Percentiles rank a stretch among this genome's conserved stretches.
These are phyloP conservation scores for Muscidifurax raptorellus DNA, from an alignment of 1,140 invertebrate species.

Conservation along the genomic window DNA sequence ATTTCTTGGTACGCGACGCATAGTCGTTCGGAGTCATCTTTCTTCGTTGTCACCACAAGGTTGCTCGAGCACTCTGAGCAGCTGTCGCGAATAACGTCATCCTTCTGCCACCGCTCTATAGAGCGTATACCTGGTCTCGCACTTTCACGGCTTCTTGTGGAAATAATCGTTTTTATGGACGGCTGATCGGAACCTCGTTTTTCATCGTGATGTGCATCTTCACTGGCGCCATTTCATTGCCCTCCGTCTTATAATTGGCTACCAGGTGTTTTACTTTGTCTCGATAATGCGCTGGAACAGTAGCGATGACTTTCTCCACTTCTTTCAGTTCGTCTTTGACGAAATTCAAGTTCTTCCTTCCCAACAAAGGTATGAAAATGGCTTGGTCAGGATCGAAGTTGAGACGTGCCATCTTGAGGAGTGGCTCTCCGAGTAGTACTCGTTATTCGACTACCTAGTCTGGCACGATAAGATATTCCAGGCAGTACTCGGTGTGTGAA, in stretches of 20 bases:
- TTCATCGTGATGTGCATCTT: conserved; percentile 2
- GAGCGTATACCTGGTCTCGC: neutral
- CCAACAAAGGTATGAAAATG: neutral
- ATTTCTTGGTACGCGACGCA: conserved; percentile 50
- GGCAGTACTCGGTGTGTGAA: too few relatives aligned
- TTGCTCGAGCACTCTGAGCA: conserved; percentile 49
- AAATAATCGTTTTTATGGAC: conserved; percentile 36
- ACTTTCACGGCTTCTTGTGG: conserved; percentile 19
- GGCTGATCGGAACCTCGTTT: conserved; percentile 36
- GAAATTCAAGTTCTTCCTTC: neutral
- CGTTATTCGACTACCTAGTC: neutral
- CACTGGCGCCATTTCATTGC: neutral
- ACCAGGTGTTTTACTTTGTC: neutral
- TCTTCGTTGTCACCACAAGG: conserved; percentile 49
- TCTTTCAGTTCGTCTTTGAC: neutral
- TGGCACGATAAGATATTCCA: too few relatives aligned
- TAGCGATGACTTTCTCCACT: neutral
- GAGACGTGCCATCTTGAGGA: neutral
- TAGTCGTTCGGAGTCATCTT: conserved; percentile 37
- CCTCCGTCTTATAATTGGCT: too few relatives aligned
- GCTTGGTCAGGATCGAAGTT: neutral
- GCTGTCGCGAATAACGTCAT: conserved; percentile 19
- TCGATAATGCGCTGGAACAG: neutral
- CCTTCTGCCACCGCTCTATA: conserved; percentile 24
- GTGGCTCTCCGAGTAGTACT: neutral